phyloP scores from a whole-genome alignment of 1,140 invertebrate genomes.

The Batillaria attramentaria region DNA sequence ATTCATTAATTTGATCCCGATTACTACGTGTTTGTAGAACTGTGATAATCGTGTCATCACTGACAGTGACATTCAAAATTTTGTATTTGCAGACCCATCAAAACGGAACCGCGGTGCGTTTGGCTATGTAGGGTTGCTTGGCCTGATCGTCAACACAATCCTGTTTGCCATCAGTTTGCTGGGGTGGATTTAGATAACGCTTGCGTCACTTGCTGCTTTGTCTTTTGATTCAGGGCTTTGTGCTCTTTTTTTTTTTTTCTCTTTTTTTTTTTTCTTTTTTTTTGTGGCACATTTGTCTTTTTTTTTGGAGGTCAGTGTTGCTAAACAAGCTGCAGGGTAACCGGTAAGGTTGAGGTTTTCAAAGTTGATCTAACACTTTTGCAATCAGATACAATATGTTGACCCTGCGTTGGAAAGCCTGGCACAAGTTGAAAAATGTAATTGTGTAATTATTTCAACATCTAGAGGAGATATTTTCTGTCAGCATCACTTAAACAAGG shows the following conservation, averaged over 20 bases:
- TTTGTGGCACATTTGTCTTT: neutral
- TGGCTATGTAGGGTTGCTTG: slow-evolving; percentile 69
- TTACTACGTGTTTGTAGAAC: neutral
- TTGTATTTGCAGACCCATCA: slow-evolving; percentile 65
- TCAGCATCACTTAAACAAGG: too few relatives aligned
- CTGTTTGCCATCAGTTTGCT: slow-evolving; percentile 60
- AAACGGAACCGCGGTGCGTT: slow-evolving; percentile 71
- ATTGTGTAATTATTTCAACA: neutral
- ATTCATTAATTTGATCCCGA: neutral
- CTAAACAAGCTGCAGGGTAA: neutral
- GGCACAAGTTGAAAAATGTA: neutral
- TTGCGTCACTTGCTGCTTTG: neutral
- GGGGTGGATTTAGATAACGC: slow-evolving; percentile 31
- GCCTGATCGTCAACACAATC: slow-evolving; percentile 66
- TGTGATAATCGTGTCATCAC: neutral
- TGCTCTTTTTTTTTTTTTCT: neutral
- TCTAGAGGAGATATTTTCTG: neutral
- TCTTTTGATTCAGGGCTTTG: neutral
- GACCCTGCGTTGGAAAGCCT: too few relatives aligned
- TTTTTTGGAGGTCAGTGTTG: neutral
- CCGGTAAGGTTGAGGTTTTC: too few relatives aligned
- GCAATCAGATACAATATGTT: too few relatives aligned
- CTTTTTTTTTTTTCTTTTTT: neutral
- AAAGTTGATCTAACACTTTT: too few relatives aligned
- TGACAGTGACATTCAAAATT: neutral